Conservation (phyloP, 2,113 vertebrate genomes). For the Hippocampus zosterae region DNA sequence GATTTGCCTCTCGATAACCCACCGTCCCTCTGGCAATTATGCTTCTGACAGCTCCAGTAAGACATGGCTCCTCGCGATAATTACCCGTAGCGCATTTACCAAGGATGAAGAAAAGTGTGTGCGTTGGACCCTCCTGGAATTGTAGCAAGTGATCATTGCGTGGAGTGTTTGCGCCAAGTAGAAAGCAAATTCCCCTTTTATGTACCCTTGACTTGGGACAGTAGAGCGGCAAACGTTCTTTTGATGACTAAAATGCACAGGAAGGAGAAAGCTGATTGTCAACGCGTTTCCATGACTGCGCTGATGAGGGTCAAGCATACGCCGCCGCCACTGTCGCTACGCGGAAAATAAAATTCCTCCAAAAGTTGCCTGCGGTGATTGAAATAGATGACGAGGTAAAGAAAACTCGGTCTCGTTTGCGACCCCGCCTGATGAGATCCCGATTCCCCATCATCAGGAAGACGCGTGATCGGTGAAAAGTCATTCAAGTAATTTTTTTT, state of each 20-base stretch:
- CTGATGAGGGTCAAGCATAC: conserved; percentile 64
- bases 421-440: conserved; percentile 66
- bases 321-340: neutral
- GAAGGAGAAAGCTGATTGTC: conserved; percentile 27
- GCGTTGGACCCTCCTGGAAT: conserved; percentile 34
- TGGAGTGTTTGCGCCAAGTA: conserved; percentile 61
- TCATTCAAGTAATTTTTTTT: neutral
- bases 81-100: conserved; percentile 72
- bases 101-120: conserved; percentile 49
- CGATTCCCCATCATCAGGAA: conserved; percentile 48
- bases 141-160: conserved; percentile 62
- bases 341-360: conserved; percentile 38
- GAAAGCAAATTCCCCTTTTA: conserved; percentile 52
- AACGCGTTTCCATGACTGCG: conserved; percentile 44
- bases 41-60: conserved; percentile 73
- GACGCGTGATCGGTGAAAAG: conserved; percentile 29
- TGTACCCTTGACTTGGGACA: conserved; percentile 15
- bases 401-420: conserved; percentile 26
- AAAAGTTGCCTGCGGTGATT: conserved; percentile 62
- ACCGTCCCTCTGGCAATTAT: conserved; percentile 74
- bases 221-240: neutral
- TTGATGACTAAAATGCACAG: conserved; percentile 36
- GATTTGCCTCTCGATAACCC: conserved; percentile 70
- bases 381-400: conserved; percentile 62
- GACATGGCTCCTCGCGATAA: conserved; percentile 67